Evolutionary conservation across 2,888 invertebrate species (phyloP), one percentile per base, ranked within the genome.

Genomic region (Synanthedon andrenaeformis): DNA sequence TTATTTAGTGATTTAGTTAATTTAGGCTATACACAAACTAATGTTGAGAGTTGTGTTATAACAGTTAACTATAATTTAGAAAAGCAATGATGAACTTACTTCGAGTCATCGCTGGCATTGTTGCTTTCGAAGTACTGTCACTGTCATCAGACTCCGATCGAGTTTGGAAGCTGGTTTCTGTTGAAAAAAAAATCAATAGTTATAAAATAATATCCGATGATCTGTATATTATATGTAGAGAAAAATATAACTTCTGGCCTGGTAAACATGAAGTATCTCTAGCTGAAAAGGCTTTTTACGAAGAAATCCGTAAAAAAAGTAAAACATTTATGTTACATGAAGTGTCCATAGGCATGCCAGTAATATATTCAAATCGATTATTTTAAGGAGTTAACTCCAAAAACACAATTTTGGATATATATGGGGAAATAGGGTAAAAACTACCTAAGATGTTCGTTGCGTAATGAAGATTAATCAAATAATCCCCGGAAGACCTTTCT

Each of bases 81-180:
- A 17, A 17, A 49, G 11, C 4, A 49, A 19, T 17, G 13, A 11
- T 6, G 19, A 49, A 79, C 85, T 82, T 71, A 86, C 86, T 74
- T 71, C 85, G 64, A 0, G 84, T 82, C 62, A 76, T 66, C 1
- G 77, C 84, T 28, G 84, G 69, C 6, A 85, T 77, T 6, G 85
- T 83, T 0, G 87, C 84, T 67, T 88, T 88, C 0, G 87, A 86
- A 8, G 88, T 85, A 56, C 88, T 88, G 64, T 88, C 88, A 53
- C 88, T 88, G 66, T 88, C 88, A 56, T 88, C 88, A 0, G 88
- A 88, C 59, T 88, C 88, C 0, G 88, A 88, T 2, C 87, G 76
- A 23, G 69, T 82, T 59, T 88, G 88, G 60, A 88, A 88, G 58
- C 88, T 88, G 6, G 88, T 88, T 65, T 88, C 88, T 88, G 79